These are phyloP conservation scores for Sibirionetta formosa DNA, from an alignment of 2,797 vertebrate genomes.

Conservation along the genomic window DNA sequence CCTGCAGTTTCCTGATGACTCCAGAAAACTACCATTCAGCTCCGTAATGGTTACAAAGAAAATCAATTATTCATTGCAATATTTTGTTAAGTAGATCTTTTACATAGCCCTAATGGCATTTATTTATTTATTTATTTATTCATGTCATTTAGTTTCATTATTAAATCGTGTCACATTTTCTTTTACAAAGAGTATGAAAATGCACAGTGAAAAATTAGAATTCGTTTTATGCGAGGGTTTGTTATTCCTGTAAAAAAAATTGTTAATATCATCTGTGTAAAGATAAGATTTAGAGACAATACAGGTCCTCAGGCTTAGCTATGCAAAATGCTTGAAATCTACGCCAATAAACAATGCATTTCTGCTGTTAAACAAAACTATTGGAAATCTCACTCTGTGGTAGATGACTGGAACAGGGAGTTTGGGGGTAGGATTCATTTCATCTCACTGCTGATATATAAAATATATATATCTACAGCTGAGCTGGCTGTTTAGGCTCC, in stretches of 20 bases:
- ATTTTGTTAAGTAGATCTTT: background rate
- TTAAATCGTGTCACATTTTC: background rate
- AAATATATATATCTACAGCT: background rate
- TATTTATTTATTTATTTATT: background rate
- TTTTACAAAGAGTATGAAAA: background rate
- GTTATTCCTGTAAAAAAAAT: background rate
- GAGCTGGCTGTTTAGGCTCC: background rate
- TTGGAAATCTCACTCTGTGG: background rate
- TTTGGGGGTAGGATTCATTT: background rate
- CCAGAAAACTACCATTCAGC: background rate
- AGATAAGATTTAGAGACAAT: background rate
- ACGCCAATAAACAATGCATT: background rate
- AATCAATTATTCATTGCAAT: background rate
- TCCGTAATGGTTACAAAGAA: background rate
- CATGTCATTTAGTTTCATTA: background rate
- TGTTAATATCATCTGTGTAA: background rate
- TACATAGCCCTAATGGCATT: background rate
- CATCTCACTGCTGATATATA: background rate
- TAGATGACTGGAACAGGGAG: background rate
- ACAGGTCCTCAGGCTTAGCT: background rate
- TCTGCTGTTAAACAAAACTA: background rate
- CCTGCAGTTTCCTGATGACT: background rate
- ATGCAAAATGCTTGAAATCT: background rate
- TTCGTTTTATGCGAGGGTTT: background rate
- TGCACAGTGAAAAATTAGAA: background rate